Conservation (phyloP, 2,113 vertebrate genomes). For the Sphyrna mokarran region DNA sequence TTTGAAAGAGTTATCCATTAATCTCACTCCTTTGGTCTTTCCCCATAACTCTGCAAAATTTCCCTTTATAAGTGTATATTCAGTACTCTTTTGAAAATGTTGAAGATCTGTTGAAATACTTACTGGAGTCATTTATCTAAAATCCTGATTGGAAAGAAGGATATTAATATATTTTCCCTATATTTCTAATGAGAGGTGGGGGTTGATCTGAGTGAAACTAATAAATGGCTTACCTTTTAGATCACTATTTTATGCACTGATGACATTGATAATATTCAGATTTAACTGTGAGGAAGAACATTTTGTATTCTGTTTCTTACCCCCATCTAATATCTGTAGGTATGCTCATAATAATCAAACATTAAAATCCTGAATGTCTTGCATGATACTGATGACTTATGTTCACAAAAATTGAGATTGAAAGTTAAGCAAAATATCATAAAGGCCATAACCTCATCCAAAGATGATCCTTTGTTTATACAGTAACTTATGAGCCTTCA, state of each 20-base stretch:
- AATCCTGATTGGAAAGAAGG: not conserved
- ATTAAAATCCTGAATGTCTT: not conserved
- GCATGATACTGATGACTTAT: not conserved
- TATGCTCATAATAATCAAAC: not conserved
- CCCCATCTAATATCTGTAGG: not conserved
- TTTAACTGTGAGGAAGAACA: not conserved
- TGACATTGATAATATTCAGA: not conserved
- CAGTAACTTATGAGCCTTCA: not conserved
- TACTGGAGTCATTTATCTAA: not conserved
- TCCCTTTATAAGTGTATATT: not conserved
- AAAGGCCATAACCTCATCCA: constrained; percentile 5
- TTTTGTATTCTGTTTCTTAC: not conserved
- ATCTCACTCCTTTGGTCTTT: not conserved
- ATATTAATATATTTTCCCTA: not conserved
- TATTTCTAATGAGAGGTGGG: not conserved
- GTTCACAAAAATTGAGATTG: not conserved
- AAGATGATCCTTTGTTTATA: not conserved
- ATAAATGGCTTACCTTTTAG: not conserved
- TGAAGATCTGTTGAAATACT: not conserved
- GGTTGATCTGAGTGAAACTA: not conserved
- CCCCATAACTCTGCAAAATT: not conserved
- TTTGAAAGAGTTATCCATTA: not conserved
- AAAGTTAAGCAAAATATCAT: not conserved
- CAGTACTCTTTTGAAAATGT: not conserved
- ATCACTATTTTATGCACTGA: not conserved